Evolutionary conservation across 2,113 vertebrate species (phyloP), one percentile per base, ranked within the genome.

Genomic region (Leptosomus discolor): DNA sequence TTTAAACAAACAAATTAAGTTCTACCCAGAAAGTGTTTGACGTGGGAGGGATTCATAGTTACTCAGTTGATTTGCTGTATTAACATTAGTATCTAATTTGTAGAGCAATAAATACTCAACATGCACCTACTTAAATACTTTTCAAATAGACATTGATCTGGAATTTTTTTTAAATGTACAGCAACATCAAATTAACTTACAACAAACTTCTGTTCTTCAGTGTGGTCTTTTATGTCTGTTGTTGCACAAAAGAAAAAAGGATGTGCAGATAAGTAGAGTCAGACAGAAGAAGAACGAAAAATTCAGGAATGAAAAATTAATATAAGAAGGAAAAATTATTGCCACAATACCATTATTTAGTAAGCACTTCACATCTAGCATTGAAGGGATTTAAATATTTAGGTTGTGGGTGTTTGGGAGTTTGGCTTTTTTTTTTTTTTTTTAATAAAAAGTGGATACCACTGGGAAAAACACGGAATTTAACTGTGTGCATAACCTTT

Each of bases 101-200:
- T 86, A 92, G 67, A 83, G 77, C n/a, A 22, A 61, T 60, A 73
- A 81, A 41, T 50, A 61, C n/a, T 93, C 69, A 95, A 37, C 26
- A 29, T 43, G 8, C 5, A 43, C 15, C 65, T 82, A 70, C 67
- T 97, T 85, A 90, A 97, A 90, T 91, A 90, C 37, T 96, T 95
- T 97, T 95, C 23, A 24, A 90, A 87, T 76, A 85, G 39, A 78
- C 94, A 93, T 74, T 63, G 32, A 73, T 67, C 11, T 81, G 18
- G 17, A 29, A 15, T 21, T 37, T 67, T 92, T 83, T 92, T 7
- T 1, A 11, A 82, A 85, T n/a, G 34, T 36, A 9, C 37, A 61
- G 51, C 16, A 82, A 46, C 22, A 56, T 80, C 16, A 26, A 78
- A 53, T 89, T 85, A 85, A 69, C 57, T 86, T 71, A 53, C 23